Evolutionary conservation across 2,888 invertebrate species (phyloP).

Genomic region (Macrosoma leucophasiata): DNA sequence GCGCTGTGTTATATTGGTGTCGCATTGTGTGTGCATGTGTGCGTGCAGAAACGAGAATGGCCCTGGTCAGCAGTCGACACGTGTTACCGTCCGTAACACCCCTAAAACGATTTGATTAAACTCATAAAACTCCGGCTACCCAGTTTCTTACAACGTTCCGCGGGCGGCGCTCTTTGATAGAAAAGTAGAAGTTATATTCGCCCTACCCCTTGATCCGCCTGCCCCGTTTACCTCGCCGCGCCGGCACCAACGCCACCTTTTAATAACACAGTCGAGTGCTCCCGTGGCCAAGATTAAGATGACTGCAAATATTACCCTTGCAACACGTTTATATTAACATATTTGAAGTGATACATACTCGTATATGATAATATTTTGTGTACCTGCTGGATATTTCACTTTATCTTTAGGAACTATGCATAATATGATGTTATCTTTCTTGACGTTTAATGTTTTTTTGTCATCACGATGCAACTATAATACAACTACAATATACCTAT

Average conservation of each 20-base stretch:
- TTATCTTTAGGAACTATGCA: no score
- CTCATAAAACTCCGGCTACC: conserved; percentile 60
- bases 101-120: conserved; percentile 70
- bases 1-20: no score
- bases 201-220: conserved; percentile 45
- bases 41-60: conserved; percentile 27
- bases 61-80: conserved; percentile 52
- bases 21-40: conserved; percentile 31
- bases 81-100: conserved; percentile 54
- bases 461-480: no score
- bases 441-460: no score
- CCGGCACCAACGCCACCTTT: conserved; percentile 49
- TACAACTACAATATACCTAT: no score
- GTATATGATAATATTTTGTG: no score
- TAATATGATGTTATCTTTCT: no score
- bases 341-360: no score
- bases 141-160: conserved; percentile 25
- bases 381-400: no score
- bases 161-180: conserved; percentile 33
- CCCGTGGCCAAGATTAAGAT: conserved; percentile 57
- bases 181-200: conserved; percentile 50
- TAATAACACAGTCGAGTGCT: conserved; percentile 70
- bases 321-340: conserved; percentile 27
- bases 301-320: conserved; percentile 54
- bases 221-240: conserved; percentile 37